phyloP scores from a whole-genome alignment of 2,888 invertebrate genomes.

The Tyria jacobaeae region DNA sequence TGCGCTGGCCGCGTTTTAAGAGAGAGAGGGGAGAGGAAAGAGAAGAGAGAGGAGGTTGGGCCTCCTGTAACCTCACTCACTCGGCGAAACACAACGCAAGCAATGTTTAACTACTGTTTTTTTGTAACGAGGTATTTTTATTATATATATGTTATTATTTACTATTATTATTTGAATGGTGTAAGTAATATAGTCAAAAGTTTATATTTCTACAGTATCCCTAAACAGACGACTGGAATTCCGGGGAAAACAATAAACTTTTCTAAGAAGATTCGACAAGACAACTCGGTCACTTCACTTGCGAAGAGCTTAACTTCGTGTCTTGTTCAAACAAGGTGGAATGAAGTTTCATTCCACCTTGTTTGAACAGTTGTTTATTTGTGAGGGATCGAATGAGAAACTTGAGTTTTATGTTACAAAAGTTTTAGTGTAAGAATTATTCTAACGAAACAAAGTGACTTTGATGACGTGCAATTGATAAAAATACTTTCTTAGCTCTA shows the following conservation, averaged over 20 bases:
- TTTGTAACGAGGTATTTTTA: no score
- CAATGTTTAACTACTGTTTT: background rate
- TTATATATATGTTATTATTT: no score
- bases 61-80: no score
- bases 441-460: background rate
- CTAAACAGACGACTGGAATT: background rate
- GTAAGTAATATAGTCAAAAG: background rate
- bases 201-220: background rate
- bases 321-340: background rate
- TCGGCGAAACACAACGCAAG: no score
- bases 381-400: background rate
- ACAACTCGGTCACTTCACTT: slow-evolving; percentile 4
- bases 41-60: no score
- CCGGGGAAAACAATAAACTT: slow-evolving; percentile 1
- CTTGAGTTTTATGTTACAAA: background rate
- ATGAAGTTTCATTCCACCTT: no score
- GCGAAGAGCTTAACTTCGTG: background rate
- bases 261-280: slow-evolving; percentile 4
- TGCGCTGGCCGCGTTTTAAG: no score
- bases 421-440: background rate
- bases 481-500: no score
- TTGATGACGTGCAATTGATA: no score
- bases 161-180: no score
- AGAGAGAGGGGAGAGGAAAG: no score
- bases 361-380: slow-evolving; percentile 1